Evolutionary conservation across 2,797 vertebrate genomes (phyloP).

Genomic region (Eulemur rubriventer): DNA sequence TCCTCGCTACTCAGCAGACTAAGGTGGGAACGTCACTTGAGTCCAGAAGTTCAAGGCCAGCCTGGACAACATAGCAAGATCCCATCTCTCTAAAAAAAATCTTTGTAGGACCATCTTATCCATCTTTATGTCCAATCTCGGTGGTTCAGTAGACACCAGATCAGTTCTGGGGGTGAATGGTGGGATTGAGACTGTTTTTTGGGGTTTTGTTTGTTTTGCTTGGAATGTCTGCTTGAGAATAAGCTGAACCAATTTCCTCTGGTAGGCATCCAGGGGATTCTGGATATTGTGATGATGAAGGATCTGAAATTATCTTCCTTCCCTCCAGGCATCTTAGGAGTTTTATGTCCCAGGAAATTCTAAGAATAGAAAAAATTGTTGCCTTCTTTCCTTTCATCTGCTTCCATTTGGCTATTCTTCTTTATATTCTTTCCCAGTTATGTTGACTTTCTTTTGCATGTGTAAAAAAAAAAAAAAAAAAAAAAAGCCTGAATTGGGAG

Average conservation of each 20-base stretch:
- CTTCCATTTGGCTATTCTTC: background rate
- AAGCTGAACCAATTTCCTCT: background rate
- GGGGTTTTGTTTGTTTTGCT: background rate
- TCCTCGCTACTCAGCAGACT: background rate
- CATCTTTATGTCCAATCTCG: background rate
- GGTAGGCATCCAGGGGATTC: background rate
- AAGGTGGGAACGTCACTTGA: background rate
- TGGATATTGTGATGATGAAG: background rate
- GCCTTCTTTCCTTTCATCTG: background rate
- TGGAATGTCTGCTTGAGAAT: background rate
- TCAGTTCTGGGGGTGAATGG: background rate
- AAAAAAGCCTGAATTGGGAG: background rate
- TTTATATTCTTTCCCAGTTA: background rate
- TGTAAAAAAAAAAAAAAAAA: background rate
- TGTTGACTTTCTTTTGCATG: background rate
- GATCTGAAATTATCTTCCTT: background rate
- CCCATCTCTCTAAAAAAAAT: background rate
- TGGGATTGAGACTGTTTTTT: background rate
- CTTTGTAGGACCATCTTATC: background rate
- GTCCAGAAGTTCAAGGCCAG: background rate
- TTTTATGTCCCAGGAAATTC: background rate
- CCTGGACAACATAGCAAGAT: background rate
- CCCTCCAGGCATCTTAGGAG: background rate
- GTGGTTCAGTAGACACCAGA: background rate
- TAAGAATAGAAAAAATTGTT: background rate